phyloP scores from a whole-genome alignment of 2,888 invertebrate species.

The Pollenia labialis region DNA sequence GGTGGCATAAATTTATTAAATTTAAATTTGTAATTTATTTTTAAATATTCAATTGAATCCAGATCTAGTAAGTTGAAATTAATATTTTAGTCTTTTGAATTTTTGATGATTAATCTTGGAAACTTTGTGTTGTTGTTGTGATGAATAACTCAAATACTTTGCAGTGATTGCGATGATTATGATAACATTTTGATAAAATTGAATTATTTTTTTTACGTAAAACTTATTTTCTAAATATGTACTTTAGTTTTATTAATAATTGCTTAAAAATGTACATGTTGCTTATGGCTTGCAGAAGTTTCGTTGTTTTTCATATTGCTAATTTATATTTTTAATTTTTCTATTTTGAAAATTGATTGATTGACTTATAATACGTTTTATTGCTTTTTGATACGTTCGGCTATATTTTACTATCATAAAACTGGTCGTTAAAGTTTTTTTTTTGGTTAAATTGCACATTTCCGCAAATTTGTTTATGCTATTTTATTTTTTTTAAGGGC shows the following conservation, averaged over 20 bases:
- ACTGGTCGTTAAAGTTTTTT: conserved; percentile 74
- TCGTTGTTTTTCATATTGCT: conserved; percentile 62
- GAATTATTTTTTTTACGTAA: conserved; percentile 19
- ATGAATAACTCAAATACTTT: too few relatives aligned
- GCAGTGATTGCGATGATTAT: too few relatives aligned
- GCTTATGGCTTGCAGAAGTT: conserved; percentile 29
- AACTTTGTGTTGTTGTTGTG: too few relatives aligned
- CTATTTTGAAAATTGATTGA: conserved; percentile 45
- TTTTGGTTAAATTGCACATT: conserved; percentile 76
- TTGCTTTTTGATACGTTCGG: conserved; percentile 84
- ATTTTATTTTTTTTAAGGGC: neutral
- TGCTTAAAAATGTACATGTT: conserved; percentile 65
- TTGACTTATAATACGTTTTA: conserved; percentile 82
- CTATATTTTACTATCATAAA: conserved; percentile 69
- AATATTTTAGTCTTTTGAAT: too few relatives aligned
- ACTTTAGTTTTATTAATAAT: conserved; percentile 64
- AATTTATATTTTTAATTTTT: conserved; percentile 31
- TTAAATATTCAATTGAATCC: too few relatives aligned
- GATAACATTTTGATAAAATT: too few relatives aligned
- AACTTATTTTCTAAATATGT: conserved; percentile 41
- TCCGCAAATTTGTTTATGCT: conserved; percentile 9
- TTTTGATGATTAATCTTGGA: too few relatives aligned
- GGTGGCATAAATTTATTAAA: too few relatives aligned
- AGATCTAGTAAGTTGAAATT: too few relatives aligned
- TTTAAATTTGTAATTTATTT: too few relatives aligned